These are phyloP conservation scores for Aleadryas rufinucha DNA, from an alignment of 2,113 vertebrate genomes.

Conservation along the genomic window DNA sequence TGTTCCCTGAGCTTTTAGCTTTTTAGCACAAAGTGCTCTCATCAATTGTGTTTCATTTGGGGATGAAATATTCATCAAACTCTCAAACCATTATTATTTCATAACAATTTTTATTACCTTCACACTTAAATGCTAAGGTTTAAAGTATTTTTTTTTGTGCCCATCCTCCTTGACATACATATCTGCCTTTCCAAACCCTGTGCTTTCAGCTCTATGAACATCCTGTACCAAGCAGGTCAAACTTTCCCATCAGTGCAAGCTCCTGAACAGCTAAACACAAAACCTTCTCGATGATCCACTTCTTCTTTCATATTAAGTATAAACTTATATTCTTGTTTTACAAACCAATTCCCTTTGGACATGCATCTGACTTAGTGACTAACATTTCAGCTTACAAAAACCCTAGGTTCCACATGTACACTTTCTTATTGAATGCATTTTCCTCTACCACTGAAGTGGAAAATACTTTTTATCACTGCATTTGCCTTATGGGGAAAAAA, in stretches of 20 bases:
- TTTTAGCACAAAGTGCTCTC: neutral
- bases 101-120: neutral
- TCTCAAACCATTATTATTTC: neutral
- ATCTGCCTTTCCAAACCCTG: neutral
- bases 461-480: neutral
- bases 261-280: neutral
- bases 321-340: neutral
- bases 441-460: neutral
- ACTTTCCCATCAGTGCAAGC: neutral
- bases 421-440: neutral
- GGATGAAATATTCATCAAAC: constrained; percentile 25
- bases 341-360: neutral
- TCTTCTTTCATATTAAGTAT: neutral
- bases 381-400: neutral
- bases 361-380: neutral
- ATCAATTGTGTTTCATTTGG: neutral
- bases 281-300: neutral
- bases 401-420: neutral
- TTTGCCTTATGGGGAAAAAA: neutral
- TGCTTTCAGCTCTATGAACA: neutral
- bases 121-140: neutral
- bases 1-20: neutral
- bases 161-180: neutral
- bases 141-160: neutral
- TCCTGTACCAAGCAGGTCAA: neutral